Percentiles rank a stretch among this genome's conserved stretches.
Evolutionary conservation across 92 coral and sea anemone species (phyloP).

Genomic region (Heteractis magnifica): DNA sequence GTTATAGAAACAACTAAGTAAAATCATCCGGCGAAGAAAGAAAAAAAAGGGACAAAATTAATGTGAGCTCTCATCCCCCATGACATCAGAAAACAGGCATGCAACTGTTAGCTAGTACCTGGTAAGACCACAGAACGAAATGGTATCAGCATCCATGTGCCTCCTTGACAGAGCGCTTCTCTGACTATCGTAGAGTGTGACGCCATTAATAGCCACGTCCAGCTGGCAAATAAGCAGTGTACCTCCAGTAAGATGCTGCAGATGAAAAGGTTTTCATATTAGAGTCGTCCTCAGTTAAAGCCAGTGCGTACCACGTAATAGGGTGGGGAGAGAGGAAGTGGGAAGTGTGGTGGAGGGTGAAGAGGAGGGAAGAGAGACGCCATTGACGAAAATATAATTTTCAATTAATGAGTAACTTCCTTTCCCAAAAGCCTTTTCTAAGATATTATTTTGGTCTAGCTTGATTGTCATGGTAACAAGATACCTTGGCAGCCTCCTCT

Average conservation of each 20-base stretch:
- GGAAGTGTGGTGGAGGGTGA: too few species aligned
- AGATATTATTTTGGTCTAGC: too few species aligned
- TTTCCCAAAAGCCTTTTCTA: too few species aligned
- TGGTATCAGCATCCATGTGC: slow-evolving; percentile 82
- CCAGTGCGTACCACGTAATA: neutral
- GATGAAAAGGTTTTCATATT: slow-evolving; percentile 2
- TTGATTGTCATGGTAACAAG: neutral
- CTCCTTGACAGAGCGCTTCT: slow-evolving; percentile 82
- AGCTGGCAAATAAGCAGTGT: slow-evolving; percentile 87
- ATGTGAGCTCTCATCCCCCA: neutral
- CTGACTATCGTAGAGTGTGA: slow-evolving; percentile 90
- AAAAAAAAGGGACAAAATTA: too few species aligned
- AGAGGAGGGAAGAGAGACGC: too few species aligned
- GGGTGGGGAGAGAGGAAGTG: neutral
- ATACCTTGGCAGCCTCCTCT: slow-evolving; percentile 96
- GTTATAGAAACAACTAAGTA: too few species aligned
- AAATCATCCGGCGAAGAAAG: neutral
- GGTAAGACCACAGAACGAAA: slow-evolving; percentile 95
- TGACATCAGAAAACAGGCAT: neutral
- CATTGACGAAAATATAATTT: too few species aligned
- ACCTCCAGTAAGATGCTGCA: slow-evolving; percentile 88
- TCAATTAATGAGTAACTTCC: too few species aligned
- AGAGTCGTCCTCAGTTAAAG: neutral
- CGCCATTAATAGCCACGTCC: slow-evolving; percentile 81
- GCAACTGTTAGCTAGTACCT: slow-evolving; percentile 49